Base-by-base conservation (phyloP, 2,888 invertebrate genomes). In the Pycnomerus fuliginosus region DNA sequence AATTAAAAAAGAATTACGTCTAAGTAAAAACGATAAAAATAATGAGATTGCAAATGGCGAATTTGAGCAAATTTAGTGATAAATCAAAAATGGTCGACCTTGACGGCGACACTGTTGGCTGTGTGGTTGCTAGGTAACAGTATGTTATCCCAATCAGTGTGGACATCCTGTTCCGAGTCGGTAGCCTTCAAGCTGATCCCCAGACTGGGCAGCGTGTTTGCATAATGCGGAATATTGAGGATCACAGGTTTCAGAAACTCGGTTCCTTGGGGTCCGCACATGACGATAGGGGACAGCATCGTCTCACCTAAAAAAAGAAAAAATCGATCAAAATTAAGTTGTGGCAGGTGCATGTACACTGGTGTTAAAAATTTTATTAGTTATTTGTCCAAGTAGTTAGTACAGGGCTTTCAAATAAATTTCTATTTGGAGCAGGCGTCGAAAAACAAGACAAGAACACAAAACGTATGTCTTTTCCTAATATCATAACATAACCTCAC, bases 231-330 rank as follows among this genome's bases (percentile, higher is more conserved):
- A 67, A 96, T 85, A 56, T 90, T 83, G 39, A 96, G 80, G 62
- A 95, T 92, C 64, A 95, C 92, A 35, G 95, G 93, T 68, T 85
- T 82, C 46, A 84, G 75, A 76, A 96, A 96, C 71, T 87, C 85
- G 56, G 94, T 80, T 55, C 95, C 87, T 75, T 92, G 92, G 14
- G 96, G 96, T 48, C 96, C 95, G 76, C 95, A 96, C 90, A 95
- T 93, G 65, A 96, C 94, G 64, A 95, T 79, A 46, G 95, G 95
- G 63, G 92, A 92, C 62, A 95, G 79, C 80, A 95, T 84, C 51
- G 91, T 90, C 80, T 96, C 95, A 82, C 94, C 93, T 93, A 71
- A 4, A 71, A 60, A 56, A 44, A 53, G 49, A 41, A 44, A 48
- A 50, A 35, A 45, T 29, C 44, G 5, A 28, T 10, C 20, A 20